Percentiles rank a stretch among this genome's conserved stretches.
phyloP scores from a whole-genome alignment of 2,888 invertebrate genomes.

The Mimumesa dahlbomi region DNA sequence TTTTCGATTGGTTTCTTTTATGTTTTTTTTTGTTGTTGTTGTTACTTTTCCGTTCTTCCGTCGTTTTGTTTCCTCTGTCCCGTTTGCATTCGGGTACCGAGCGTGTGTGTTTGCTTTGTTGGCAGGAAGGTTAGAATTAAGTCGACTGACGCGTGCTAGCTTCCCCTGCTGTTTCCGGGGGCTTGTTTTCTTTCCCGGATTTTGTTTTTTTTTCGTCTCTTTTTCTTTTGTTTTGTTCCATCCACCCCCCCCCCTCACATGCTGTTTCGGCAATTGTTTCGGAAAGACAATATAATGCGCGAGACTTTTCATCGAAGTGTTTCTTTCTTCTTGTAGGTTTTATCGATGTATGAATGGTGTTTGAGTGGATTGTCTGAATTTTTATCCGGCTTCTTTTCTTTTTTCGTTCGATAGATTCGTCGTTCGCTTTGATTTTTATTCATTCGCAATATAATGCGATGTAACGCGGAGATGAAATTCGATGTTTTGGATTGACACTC shows the following conservation, averaged over 20 bases:
- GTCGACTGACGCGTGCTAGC: background rate
- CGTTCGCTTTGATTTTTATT: no score
- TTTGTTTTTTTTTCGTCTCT: background rate
- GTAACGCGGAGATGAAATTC: no score
- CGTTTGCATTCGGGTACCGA: background rate
- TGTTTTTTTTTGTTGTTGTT: background rate
- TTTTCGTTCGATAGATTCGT: background rate
- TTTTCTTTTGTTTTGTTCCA: background rate
- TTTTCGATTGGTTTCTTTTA: background rate
- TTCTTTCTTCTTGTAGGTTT: background rate
- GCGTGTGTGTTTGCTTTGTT: background rate
- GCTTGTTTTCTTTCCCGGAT: background rate
- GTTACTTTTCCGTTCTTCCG: no score
- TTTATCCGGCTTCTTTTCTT: no score
- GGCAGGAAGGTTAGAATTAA: conserved; percentile 1
- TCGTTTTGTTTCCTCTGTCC: background rate
- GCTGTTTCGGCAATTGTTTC: no score
- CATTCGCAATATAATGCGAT: no score
- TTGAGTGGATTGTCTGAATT: conserved; percentile 5
- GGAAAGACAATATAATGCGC: no score
- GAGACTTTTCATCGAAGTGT: no score
- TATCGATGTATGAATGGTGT: conserved; percentile 2
- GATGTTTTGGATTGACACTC: no score
- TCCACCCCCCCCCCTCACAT: no score
- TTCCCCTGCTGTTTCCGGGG: background rate